A percentile compares a stretch with the other conserved stretches of the same genome.
Conservation (phyloP, 2,888 invertebrate genomes). For the Morpho achilles region DNA sequence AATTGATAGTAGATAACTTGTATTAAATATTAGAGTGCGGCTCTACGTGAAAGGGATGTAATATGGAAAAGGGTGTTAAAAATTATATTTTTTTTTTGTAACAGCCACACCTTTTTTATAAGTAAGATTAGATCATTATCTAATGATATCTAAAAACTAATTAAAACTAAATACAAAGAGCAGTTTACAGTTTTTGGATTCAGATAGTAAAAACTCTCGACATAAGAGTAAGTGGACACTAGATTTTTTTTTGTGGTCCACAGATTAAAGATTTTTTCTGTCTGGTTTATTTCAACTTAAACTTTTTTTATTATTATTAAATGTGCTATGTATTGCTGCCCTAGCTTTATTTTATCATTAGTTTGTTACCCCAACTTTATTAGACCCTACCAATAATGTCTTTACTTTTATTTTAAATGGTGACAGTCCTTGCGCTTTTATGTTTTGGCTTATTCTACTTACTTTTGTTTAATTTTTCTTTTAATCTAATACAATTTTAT, state of each 20-base stretch:
- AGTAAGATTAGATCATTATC: too few species aligned
- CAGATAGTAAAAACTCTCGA: too few species aligned
- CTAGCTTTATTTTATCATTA: background rate
- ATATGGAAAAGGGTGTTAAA: too few species aligned
- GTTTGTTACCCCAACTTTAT: background rate
- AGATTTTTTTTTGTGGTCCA: background rate
- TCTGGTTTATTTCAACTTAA: background rate
- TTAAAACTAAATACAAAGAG: too few species aligned
- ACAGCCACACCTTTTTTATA: too few species aligned
- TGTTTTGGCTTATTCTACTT: constrained; percentile 29
- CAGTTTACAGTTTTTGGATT: too few species aligned
- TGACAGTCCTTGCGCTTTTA: constrained; percentile 23
- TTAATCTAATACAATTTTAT: constrained; percentile 5
- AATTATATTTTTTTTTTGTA: too few species aligned
- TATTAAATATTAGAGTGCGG: too few species aligned
- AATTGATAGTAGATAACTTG: too few species aligned
- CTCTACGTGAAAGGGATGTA: too few species aligned
- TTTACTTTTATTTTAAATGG: background rate
- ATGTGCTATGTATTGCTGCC: background rate
- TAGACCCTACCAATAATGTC: background rate
- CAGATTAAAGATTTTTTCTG: background rate
- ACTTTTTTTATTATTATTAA: background rate
- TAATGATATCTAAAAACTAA: too few species aligned
- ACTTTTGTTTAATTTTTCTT: constrained; percentile 11
- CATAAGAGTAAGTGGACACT: too few species aligned